Percentiles rank a stretch among this genome's conserved stretches.
phyloP scores from a whole-genome alignment of 23 tunicate genomes.

The Aplidium turbinatum region DNA sequence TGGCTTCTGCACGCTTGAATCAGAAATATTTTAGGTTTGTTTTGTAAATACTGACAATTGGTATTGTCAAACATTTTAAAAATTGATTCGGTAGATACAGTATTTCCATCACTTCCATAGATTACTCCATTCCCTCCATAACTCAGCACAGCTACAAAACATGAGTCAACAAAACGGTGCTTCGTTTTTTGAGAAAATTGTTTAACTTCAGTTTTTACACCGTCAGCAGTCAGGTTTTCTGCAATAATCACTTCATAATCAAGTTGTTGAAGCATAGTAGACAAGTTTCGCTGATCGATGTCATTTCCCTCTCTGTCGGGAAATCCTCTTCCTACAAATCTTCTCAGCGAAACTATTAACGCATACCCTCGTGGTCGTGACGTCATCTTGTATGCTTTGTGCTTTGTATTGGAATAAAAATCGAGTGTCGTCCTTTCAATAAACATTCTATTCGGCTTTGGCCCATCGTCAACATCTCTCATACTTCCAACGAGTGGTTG shows the following conservation, averaged over 20 bases:
- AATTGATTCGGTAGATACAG: constrained; percentile 18
- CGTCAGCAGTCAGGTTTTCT: constrained; percentile 38
- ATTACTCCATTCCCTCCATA: constrained; percentile 38
- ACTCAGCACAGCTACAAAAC: constrained; percentile 45
- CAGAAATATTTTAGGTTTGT: constrained; percentile 76
- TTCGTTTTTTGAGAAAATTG: constrained; percentile 26
- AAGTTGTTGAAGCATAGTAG: constrained; percentile 33
- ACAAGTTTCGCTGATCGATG: constrained; percentile 40
- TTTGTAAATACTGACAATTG: constrained; percentile 56
- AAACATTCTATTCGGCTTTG: too few relatives aligned
- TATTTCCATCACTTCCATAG: constrained; percentile 66
- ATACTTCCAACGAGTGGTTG: too few relatives aligned
- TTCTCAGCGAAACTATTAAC: constrained; percentile 31
- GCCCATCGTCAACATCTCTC: too few relatives aligned
- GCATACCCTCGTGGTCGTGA: constrained; percentile 57
- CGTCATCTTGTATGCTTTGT: constrained; percentile 48
- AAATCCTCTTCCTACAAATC: constrained; percentile 23
- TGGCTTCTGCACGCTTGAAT: constrained; percentile 56
- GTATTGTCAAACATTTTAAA: constrained; percentile 62
- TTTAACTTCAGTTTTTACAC: constrained; percentile 2
- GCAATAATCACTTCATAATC: constrained; percentile 29
- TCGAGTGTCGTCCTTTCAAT: constrained; percentile 50
- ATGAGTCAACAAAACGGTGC: constrained; percentile 27
- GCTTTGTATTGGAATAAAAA: constrained; percentile 26
- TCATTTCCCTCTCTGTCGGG: constrained; percentile 39